Percentiles rank a stretch among this genome's conserved stretches.
Conservation (phyloP, 2,888 invertebrate genomes). For the Dione juno region DNA sequence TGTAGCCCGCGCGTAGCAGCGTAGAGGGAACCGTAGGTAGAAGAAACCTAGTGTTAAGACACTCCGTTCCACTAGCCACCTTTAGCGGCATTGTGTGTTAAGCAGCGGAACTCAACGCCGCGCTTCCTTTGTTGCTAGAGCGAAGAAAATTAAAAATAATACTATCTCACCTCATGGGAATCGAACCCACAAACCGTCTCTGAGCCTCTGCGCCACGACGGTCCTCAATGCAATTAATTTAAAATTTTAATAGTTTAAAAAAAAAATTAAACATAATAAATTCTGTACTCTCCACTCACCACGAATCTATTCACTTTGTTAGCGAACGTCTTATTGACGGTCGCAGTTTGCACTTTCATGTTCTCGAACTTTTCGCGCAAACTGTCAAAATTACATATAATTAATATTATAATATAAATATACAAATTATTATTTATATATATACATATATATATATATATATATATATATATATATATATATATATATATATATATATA, state of each 20-base stretch:
- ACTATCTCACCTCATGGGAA: too few species aligned
- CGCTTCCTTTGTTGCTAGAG: too few species aligned
- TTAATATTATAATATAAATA: background rate
- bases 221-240: background rate
- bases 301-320: conserved; percentile 95
- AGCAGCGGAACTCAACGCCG: background rate
- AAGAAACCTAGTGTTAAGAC: background rate
- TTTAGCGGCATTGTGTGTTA: background rate
- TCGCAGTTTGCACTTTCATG: conserved; percentile 84
- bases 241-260: too few species aligned
- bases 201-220: too few species aligned
- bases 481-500: too few species aligned
- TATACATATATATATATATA: too few species aligned
- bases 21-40: background rate
- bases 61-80: background rate
- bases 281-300: conserved; percentile 84
- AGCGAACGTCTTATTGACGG: conserved; percentile 71
- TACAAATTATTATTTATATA: background rate
- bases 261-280: too few species aligned
- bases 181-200: too few species aligned
- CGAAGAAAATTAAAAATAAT: too few species aligned
- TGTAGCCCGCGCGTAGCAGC: background rate
- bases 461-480: too few species aligned
- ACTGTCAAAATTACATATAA: conserved; percentile 70
- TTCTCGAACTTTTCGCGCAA: conserved; percentile 95